Conservation (phyloP, 2,888 invertebrate genomes). For the Anaspis maculata region DNA sequence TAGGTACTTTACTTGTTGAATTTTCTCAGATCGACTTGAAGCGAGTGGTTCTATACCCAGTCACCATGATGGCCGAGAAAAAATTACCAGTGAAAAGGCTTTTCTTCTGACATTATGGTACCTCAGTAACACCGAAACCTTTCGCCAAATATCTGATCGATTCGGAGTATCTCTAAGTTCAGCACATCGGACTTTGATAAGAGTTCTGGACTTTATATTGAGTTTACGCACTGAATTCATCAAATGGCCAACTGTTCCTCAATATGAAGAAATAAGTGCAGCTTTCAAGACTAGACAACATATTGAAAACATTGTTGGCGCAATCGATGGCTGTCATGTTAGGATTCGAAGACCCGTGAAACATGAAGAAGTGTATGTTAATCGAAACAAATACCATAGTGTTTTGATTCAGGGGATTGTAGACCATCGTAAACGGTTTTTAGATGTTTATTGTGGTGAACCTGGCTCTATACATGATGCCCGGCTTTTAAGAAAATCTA, state of each 20-base stretch:
- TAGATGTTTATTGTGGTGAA: background rate
- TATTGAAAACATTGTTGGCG: background rate
- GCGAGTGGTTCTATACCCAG: too few species aligned
- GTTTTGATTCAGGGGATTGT: background rate
- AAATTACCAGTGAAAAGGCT: conserved; percentile 1
- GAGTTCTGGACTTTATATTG: conserved; percentile 1
- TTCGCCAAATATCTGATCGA: conserved; percentile 11
- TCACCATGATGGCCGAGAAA: too few species aligned
- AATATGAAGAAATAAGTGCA: background rate
- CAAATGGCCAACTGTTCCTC: background rate
- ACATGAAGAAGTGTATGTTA: background rate
- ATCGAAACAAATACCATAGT: background rate
- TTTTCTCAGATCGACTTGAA: too few species aligned
- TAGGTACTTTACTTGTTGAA: too few species aligned
- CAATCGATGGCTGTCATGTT: background rate
- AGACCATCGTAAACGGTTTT: background rate
- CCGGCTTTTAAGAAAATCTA: background rate
- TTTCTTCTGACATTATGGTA: conserved; percentile 13
- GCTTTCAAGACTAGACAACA: background rate
- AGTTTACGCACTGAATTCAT: background rate
- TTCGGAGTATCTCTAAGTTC: conserved; percentile 15
- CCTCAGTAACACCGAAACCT: conserved; percentile 14
- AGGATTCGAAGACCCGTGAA: background rate
- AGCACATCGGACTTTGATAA: conserved; percentile 6
- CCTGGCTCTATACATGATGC: background rate